phyloP scores from a whole-genome alignment of 2,797 vertebrate species.

The Glyptemys insculpta region DNA sequence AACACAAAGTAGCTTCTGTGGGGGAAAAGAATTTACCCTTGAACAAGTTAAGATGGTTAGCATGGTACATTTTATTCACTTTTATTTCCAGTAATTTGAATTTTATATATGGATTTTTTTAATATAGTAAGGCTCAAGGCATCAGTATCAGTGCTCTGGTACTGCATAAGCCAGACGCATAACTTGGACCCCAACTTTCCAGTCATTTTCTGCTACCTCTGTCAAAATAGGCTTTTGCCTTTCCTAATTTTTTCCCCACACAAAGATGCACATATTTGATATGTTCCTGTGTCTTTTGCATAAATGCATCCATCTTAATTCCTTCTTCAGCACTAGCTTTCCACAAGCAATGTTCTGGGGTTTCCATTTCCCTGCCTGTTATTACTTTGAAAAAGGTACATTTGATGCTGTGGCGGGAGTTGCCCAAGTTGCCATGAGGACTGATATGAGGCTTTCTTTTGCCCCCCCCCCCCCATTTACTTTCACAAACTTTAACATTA shows the following conservation, averaged over 20 bases:
- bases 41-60: too few relatives aligned
- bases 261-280: constrained; percentile 53
- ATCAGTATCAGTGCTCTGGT: constrained; percentile 62
- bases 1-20: too few relatives aligned
- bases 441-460: constrained; percentile 34
- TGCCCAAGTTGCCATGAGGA: too few relatives aligned
- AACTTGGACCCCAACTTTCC: constrained; percentile 68
- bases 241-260: not conserved
- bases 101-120: too few relatives aligned
- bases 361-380: not conserved
- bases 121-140: constrained; percentile 64
- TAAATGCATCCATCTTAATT: constrained; percentile 67
- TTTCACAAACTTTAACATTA: constrained; percentile 68
- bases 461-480: constrained; percentile 32
- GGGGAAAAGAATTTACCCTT: too few relatives aligned
- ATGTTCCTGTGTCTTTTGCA: constrained; percentile 31
- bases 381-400: constrained; percentile 21
- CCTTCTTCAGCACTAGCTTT: constrained; percentile 65
- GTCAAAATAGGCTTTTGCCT: not conserved
- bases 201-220: constrained; percentile 64
- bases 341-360: constrained; percentile 60
- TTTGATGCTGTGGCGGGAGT: not conserved
- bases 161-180: constrained; percentile 51
- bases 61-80: too few relatives aligned
- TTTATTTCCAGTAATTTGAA: too few relatives aligned